Base-by-base conservation (phyloP, 2,888 invertebrate genomes). In the Caradrina clavipalpis region DNA sequence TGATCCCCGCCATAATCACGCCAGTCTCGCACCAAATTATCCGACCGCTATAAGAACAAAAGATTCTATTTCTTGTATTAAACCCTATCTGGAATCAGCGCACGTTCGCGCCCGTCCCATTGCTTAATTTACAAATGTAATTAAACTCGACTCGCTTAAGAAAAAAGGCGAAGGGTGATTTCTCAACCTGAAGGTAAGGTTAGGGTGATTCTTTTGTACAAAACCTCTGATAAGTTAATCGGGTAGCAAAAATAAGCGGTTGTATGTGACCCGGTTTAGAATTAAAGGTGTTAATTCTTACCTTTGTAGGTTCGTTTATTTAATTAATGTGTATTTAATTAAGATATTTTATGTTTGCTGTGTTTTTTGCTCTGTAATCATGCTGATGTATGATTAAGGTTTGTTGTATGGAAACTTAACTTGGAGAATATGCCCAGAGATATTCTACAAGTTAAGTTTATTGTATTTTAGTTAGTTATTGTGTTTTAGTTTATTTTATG, bases 101-200 rank as follows among this genome's bases (percentile, higher is more conserved):
- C 83, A 83, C 83, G 83, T 84, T 69, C 39, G 21, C 45, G 22
- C 63, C 73, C 64, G 81, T 80, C 82, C 81, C 84, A 79, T 76
- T 84, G 83, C 84, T 83, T 83, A 83, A 83, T 83, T 83, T 84
- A 83, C 83, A 83, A 83, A 83, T 79, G 83, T 84, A 83, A 83
- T 83, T 83, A 84, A 83, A 82, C 74, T 78, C 66, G 51, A 61
- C 66, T 77, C 39, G 69, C 65, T 60, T 63, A 74, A 80, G 75
- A 78, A 83, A 83, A 78, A 82, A 77, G 69, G 62, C 67, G 66
- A 69, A 70, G 72, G 76, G 80, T 68, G 69, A 82, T 83, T 82
- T 82, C 71, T 83, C 80, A 80, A 76, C 57, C 55, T 49, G 58
- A 59, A 76, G 76, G 82, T 80, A 69, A 78, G 65, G 77, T 68